Conservation (phyloP, 2,113 vertebrate species). For the Castor canadensis region DNA sequence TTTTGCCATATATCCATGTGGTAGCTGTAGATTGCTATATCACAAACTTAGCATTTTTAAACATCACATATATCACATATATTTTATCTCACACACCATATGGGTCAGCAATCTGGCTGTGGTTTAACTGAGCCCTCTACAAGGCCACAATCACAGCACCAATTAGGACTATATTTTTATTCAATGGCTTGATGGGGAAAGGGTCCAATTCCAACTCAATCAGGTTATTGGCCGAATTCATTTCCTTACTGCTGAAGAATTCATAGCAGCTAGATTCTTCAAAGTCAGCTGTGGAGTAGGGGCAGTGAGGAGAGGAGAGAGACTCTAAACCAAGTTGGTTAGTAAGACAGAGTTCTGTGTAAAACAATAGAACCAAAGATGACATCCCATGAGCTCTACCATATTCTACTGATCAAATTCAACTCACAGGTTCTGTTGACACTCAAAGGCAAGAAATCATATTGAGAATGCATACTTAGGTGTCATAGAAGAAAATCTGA, state of each 20-base stretch:
- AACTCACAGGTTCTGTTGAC: background rate
- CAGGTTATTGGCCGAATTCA: background rate
- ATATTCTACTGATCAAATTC: background rate
- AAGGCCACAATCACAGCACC: background rate
- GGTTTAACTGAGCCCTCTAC: background rate
- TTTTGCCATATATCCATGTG: background rate
- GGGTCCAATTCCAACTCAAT: background rate
- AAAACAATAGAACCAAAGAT: background rate
- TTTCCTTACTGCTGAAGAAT: background rate
- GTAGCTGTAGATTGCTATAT: background rate
- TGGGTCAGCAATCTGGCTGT: background rate
- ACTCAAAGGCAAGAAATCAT: background rate
- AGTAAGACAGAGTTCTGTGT: background rate
- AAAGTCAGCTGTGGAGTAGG: background rate
- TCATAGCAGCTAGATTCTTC: background rate
- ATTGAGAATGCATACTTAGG: rapidly evolving
- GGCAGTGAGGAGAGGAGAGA: no score
- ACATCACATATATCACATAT: no score
- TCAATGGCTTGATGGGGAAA: background rate
- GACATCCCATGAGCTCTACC: background rate
- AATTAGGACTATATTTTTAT: background rate
- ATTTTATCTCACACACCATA: background rate
- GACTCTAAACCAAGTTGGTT: background rate
- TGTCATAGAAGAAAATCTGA: background rate
- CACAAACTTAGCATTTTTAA: background rate